Conservation (phyloP, 2,888 invertebrate species). For the Eurytoma californica region DNA sequence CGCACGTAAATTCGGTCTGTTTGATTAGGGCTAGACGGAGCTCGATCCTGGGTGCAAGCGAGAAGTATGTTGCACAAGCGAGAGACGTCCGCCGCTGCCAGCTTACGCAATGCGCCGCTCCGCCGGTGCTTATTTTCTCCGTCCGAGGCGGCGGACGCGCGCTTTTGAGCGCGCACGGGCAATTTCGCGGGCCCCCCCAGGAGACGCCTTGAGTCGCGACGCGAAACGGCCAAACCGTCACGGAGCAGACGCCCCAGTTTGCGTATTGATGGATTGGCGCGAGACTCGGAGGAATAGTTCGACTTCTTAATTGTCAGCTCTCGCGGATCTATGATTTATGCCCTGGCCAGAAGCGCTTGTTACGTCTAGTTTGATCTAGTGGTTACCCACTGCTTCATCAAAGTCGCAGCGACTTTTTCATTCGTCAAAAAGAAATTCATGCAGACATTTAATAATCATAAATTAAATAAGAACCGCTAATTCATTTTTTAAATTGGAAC, state of each 20-base stretch:
- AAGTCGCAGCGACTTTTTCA: too few relatives aligned
- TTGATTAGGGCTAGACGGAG: too few relatives aligned
- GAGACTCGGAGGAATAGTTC: not conserved
- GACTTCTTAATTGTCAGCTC: conserved; percentile 30
- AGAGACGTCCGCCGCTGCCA: not conserved
- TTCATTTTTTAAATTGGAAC: too few relatives aligned
- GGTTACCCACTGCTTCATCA: too few relatives aligned
- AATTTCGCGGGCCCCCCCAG: conserved; percentile 8
- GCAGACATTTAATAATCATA: too few relatives aligned
- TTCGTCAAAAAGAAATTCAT: too few relatives aligned
- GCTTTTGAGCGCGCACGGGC: not conserved
- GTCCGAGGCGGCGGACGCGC: not conserved
- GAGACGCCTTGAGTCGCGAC: not conserved
- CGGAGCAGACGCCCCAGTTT: not conserved
- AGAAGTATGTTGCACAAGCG: too few relatives aligned
- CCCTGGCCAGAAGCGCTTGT: not conserved
- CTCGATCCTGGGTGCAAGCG: too few relatives aligned
- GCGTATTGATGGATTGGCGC: conserved; percentile 4
- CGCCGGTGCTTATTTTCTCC: not conserved
- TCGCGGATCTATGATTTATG: conserved; percentile 10
- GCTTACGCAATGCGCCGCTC: conserved; percentile 4
- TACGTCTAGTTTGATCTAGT: not conserved
- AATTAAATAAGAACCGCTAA: too few relatives aligned
- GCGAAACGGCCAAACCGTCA: not conserved
- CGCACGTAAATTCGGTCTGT: too few relatives aligned